phyloP scores from a whole-genome alignment of 2,797 vertebrate genomes.

The Eulemur rubriventer region DNA sequence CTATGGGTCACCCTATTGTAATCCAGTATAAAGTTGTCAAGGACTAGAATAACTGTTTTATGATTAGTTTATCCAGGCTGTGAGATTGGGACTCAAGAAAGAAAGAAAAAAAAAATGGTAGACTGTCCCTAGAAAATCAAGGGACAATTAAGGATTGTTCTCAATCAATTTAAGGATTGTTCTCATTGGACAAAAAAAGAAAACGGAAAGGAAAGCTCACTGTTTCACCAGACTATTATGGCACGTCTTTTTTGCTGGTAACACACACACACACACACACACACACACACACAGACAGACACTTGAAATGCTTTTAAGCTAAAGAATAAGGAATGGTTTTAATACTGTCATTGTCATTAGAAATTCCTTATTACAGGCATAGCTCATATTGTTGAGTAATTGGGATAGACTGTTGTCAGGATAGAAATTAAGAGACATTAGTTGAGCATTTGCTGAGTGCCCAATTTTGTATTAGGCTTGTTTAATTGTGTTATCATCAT shows the following conservation, averaged over 20 bases:
- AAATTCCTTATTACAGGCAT: neutral
- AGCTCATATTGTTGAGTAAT: neutral
- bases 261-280: neutral
- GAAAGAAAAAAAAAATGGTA: fast-evolving
- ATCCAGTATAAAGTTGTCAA: neutral
- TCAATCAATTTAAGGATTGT: neutral
- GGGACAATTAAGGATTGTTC: too few relatives aligned
- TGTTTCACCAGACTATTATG: neutral
- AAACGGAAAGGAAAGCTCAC: neutral
- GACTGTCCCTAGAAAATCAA: neutral
- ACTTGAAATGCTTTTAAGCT: neutral
- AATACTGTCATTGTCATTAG: neutral
- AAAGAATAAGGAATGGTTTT: neutral
- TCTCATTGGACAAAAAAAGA: neutral
- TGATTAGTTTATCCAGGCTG: neutral
- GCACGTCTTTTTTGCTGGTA: neutral
- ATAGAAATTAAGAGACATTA: neutral
- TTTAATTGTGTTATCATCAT: neutral
- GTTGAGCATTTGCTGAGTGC: neutral
- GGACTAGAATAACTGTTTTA: neutral
- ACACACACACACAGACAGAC: neutral
- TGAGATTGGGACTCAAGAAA: neutral
- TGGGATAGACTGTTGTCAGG: neutral
- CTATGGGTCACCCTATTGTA: neutral
- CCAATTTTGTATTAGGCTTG: neutral